Base-by-base conservation (phyloP, 1,140 invertebrate genomes). In the Polypedilum vanderplanki region DNA sequence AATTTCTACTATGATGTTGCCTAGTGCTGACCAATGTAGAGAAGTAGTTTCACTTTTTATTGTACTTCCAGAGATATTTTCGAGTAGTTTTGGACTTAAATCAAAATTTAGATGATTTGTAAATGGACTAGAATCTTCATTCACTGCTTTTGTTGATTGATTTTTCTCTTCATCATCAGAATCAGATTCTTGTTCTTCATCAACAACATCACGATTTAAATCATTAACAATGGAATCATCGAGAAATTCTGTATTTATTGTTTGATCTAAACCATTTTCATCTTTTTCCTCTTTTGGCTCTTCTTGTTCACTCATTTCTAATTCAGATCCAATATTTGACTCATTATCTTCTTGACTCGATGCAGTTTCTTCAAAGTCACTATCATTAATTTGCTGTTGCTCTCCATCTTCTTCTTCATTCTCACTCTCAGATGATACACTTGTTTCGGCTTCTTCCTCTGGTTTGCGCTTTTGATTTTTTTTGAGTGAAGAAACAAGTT, bases 51-150 rank as follows among this genome's bases (percentile, higher is more conserved):
- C 80, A 9, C 79, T 77, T 57, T 78, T 79, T 10, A 81, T 79
- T 15, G 85, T 83, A 17, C 77, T 79, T 77, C 77, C 84, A 65
- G 87, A 86, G 0, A 90, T 77, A 5, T 83, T 81, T 73, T 87
- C 80, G 70, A 89, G 83, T 18, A 90, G 76, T 70, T 85, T 84
- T 77, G 88, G 85, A 77, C 84, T 82, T 65, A 92, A 82, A 78
- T 91, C 88, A 83, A 87, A 84, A 75, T 83, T 82, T 1, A 90
- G 79, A 81, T 91, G 90, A 79, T 86, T 84, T 10, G 84, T 84
- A 81, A 91, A 91, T 8, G 89, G 87, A 84, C 91, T 90, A 76
- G 76, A 78, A 78, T 84, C 78, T n/a, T 33, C 24, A 33, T 33
- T 33, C 5, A 79, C 41, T 20, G 83, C 80, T 70, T 82, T 84